These are phyloP conservation scores for Sebastes fasciatus DNA, from an alignment of 2,113 vertebrate genomes.

Conservation along the genomic window DNA sequence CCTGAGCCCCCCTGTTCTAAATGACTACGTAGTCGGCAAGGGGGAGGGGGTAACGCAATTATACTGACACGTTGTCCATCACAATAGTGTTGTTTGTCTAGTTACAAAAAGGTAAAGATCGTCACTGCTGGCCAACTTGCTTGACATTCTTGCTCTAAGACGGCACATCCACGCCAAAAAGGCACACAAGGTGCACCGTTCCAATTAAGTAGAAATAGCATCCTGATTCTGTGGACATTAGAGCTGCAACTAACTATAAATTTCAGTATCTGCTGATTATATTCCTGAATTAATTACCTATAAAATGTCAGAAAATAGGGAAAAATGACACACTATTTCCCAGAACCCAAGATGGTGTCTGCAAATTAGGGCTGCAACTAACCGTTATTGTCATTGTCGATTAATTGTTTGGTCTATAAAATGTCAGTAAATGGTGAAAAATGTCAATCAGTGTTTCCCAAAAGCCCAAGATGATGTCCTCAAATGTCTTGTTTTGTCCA, in stretches of 20 bases:
- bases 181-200: not conserved
- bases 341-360: no score
- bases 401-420: not conserved
- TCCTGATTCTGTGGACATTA: not conserved
- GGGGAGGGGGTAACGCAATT: constrained; percentile 73
- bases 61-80: constrained; percentile 73
- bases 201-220: not conserved
- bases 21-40: constrained; percentile 55
- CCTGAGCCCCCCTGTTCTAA: constrained; percentile 77
- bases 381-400: not conserved
- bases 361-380: not conserved
- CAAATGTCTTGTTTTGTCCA: not conserved
- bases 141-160: constrained; percentile 35
- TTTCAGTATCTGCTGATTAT: no score
- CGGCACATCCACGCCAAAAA: constrained; percentile 12
- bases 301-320: no score
- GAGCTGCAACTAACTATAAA: not conserved
- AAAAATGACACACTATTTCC: no score
- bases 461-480: not conserved
- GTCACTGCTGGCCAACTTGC: constrained; percentile 24
- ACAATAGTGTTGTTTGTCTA: constrained; percentile 66
- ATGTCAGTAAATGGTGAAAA: not conserved
- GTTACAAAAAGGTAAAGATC: constrained; percentile 58
- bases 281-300: no score
- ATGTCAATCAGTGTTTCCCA: no score